These are phyloP conservation scores for Micrastur ruficollis DNA, from an alignment of 2,797 vertebrate species.

Conservation along the genomic window DNA sequence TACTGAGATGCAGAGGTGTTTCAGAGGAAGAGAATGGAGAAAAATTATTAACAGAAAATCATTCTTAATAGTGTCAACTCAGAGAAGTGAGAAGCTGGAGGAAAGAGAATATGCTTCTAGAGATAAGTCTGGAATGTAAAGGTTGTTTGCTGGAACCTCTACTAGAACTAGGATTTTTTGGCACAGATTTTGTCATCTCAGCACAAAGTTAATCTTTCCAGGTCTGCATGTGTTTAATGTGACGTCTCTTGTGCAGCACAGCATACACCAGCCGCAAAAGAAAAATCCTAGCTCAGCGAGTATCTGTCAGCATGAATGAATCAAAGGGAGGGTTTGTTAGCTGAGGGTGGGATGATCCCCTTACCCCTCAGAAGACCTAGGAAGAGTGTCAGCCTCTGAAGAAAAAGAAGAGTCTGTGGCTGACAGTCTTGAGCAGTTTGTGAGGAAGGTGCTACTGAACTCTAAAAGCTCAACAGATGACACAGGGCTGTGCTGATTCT, in stretches of 20 bases:
- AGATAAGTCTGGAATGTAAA: background rate
- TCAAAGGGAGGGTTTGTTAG: background rate
- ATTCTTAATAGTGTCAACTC: background rate
- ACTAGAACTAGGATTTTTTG: background rate
- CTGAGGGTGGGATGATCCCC: background rate
- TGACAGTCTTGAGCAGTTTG: background rate
- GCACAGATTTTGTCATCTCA: background rate
- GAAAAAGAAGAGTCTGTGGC: background rate
- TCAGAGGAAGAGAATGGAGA: background rate
- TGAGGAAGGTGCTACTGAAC: background rate
- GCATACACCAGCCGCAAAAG: background rate
- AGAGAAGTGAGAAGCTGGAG: background rate
- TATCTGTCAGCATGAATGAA: background rate
- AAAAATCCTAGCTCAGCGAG: background rate
- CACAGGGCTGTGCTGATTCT: background rate
- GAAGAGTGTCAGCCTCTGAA: background rate
- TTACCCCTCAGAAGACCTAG: background rate
- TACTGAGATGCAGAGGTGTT: background rate
- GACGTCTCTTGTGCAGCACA: background rate
- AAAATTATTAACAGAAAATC: background rate
- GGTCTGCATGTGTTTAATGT: background rate
- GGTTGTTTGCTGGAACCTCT: background rate
- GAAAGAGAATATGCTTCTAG: background rate
- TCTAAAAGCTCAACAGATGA: background rate
- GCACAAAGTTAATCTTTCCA: background rate